Conservation (phyloP, 1,140 invertebrate species). For the Zophobas morio region DNA sequence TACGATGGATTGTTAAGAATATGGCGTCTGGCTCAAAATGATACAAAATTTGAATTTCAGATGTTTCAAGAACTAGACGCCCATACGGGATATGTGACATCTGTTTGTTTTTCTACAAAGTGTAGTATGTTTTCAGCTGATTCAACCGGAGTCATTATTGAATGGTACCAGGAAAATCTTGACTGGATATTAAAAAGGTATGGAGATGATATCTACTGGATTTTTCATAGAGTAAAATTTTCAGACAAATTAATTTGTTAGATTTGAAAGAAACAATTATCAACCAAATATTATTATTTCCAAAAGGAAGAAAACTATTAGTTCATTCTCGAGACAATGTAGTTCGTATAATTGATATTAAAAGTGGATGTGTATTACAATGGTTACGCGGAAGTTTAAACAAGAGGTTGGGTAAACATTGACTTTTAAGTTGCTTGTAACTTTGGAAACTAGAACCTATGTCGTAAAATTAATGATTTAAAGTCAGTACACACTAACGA, state of each 20-base stretch:
- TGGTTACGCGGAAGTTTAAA: slow-evolving; percentile 57
- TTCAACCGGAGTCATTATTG: slow-evolving; percentile 60
- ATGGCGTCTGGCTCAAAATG: slow-evolving; percentile 53
- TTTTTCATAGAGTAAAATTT: slow-evolving; percentile 46
- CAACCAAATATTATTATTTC: slow-evolving; percentile 63
- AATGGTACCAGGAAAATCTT: slow-evolving; percentile 58
- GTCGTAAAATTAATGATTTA: too few species aligned
- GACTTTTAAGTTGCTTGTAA: too few species aligned
- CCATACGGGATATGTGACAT: slow-evolving; percentile 63
- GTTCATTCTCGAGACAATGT: slow-evolving; percentile 62
- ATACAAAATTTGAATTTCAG: slow-evolving; percentile 48
- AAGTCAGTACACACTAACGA: too few species aligned
- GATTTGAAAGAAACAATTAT: slow-evolving; percentile 61
- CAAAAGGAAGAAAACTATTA: slow-evolving; percentile 58
- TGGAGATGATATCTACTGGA: slow-evolving; percentile 48
- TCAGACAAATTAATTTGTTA: slow-evolving; percentile 55
- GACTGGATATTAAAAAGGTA: slow-evolving; percentile 54
- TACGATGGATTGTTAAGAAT: slow-evolving; percentile 63
- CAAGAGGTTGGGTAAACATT: slow-evolving; percentile 41
- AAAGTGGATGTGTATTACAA: slow-evolving; percentile 53
- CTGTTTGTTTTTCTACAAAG: slow-evolving; percentile 59
- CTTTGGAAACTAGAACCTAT: too few species aligned
- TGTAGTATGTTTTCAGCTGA: slow-evolving; percentile 60
- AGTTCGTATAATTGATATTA: slow-evolving; percentile 60
- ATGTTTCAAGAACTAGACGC: slow-evolving; percentile 60